Conservation (phyloP, 2,888 invertebrate species). For the Lasioglossum calceatum region DNA sequence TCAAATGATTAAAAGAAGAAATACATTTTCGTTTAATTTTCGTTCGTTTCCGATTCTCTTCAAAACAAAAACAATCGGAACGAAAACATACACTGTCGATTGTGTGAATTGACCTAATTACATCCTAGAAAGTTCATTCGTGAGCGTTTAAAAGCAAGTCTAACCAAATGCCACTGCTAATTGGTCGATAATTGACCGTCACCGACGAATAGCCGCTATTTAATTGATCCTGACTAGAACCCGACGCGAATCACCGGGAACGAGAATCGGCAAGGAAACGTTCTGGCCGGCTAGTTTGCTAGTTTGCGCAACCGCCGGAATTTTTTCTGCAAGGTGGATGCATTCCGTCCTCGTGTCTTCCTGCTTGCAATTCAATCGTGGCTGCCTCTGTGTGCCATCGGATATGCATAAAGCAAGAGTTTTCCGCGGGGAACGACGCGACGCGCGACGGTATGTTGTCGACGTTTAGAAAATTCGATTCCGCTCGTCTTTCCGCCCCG, state of each 20-base stretch:
- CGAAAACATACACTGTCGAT: not conserved
- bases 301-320: not conserved
- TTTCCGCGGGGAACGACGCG: not conserved
- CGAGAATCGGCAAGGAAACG: not conserved
- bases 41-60: not conserved
- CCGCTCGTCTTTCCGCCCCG: not conserved
- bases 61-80: not conserved
- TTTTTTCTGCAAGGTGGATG: not conserved
- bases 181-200: not conserved
- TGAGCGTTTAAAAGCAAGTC: not conserved
- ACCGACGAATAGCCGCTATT: not conserved
- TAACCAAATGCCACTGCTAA: not conserved
- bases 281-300: not conserved
- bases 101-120: not conserved
- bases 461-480: slow-evolving; percentile 13
- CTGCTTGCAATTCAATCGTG: slow-evolving; percentile 18
- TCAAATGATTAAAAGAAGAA: not conserved
- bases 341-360: slow-evolving; percentile 1
- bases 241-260: not conserved
- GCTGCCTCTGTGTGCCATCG: not conserved
- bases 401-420: slow-evolving; percentile 3
- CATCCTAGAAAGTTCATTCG: not conserved
- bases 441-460: not conserved
- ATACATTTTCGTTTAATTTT: not conserved
- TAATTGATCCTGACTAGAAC: not conserved